phyloP scores from a whole-genome alignment of 2,113 vertebrate genomes.

The Cyanoliseus patagonus region DNA sequence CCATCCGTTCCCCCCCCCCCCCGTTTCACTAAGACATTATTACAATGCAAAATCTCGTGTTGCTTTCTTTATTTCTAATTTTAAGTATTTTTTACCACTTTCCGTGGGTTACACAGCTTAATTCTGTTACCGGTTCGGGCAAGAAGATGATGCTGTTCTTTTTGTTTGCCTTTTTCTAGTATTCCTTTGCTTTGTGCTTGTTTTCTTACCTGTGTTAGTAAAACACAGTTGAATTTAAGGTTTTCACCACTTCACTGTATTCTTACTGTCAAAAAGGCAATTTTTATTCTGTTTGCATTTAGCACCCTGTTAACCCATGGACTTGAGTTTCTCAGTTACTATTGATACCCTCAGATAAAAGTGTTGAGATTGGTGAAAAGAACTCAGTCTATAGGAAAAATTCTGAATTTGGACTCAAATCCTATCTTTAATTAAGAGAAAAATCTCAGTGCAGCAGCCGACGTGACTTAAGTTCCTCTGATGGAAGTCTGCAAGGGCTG shows the following conservation, averaged over 20 bases:
- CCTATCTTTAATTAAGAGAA: neutral
- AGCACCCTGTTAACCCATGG: neutral
- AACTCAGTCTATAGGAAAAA: neutral
- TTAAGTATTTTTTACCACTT: neutral
- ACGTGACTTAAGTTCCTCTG: neutral
- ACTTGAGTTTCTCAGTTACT: neutral
- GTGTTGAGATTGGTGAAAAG: neutral
- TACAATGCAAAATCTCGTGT: neutral
- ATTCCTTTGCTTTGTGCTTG: neutral
- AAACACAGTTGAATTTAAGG: neutral
- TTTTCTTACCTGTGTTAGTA: neutral
- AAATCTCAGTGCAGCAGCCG: neutral
- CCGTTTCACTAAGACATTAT: neutral
- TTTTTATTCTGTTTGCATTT: neutral
- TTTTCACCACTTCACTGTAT: neutral
- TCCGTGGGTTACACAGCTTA: neutral
- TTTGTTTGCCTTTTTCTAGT: neutral
- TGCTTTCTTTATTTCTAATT: neutral
- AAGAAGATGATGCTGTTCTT: neutral
- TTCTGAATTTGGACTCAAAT: neutral
- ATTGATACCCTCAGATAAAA: neutral
- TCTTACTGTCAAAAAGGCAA: neutral
- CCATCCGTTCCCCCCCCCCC: neutral
- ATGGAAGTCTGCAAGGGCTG: neutral
- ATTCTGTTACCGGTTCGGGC: neutral